Percentiles rank a stretch among this genome's conserved stretches.
phyloP scores from a whole-genome alignment of 2,888 invertebrate species.

The Leptura quadrifasciata region DNA sequence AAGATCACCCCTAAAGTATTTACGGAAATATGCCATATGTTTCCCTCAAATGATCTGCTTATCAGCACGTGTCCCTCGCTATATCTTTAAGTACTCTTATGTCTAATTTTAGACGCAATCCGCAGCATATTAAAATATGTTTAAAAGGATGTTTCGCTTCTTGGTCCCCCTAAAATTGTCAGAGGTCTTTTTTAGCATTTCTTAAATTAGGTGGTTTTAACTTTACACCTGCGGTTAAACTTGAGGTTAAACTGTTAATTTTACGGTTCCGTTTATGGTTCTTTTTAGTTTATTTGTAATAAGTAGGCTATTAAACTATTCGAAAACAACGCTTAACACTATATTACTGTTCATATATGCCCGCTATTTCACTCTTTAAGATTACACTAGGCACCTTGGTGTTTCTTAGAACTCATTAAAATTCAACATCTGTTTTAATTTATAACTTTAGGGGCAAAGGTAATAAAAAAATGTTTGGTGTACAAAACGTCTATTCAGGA shows the following conservation, averaged over 20 bases:
- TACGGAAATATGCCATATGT: constrained; percentile 27
- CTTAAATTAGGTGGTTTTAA: constrained; percentile 25
- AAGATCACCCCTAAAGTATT: constrained; percentile 10
- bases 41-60: constrained; percentile 17
- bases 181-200: constrained; percentile 21
- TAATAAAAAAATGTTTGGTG: not conserved
- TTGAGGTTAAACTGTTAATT: constrained; percentile 30
- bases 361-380: not conserved
- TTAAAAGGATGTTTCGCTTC: constrained; percentile 25
- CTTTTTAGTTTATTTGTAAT: constrained; percentile 33
- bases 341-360: not conserved
- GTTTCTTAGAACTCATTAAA: constrained; percentile 24
- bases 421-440: constrained; percentile 7
- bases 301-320: constrained; percentile 14
- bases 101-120: constrained; percentile 29
- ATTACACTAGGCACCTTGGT: not conserved
- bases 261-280: constrained; percentile 17
- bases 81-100: constrained; percentile 18
- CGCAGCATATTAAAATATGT: constrained; percentile 28
- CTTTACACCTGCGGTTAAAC: constrained; percentile 26
- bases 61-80: constrained; percentile 27
- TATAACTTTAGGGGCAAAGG: not conserved
- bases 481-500: not conserved
- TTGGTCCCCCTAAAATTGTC: constrained; percentile 1
- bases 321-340: constrained; percentile 15